These are phyloP conservation scores for Lysandra coridon DNA, from an alignment of 2,888 invertebrate species.

Conservation along the genomic window DNA sequence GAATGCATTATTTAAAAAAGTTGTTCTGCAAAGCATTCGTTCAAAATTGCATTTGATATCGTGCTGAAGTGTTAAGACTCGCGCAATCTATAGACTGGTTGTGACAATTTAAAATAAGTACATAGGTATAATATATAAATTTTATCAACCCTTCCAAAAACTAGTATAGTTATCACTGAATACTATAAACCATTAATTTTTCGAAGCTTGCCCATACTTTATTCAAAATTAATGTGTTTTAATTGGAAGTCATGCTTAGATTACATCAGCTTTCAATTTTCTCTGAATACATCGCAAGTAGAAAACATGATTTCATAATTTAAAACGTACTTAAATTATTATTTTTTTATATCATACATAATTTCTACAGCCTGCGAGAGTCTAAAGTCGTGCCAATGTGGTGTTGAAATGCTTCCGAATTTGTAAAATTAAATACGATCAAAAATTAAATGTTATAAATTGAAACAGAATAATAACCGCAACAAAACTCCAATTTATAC, in stretches of 20 bases:
- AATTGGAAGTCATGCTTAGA: too few species aligned
- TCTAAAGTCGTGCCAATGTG: conserved; percentile 68
- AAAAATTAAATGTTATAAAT: background rate
- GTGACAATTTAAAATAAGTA: background rate
- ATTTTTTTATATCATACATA: too few species aligned
- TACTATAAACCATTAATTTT: too few species aligned
- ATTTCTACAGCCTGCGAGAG: conserved; percentile 10
- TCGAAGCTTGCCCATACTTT: too few species aligned
- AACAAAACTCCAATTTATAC: background rate
- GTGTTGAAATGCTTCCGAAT: conserved; percentile 61
- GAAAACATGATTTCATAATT: too few species aligned
- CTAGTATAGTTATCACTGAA: too few species aligned
- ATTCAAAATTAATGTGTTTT: too few species aligned
- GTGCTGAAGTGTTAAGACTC: conserved; percentile 67
- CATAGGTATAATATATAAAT: too few species aligned
- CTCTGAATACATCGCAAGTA: too few species aligned
- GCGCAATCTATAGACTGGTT: conserved; percentile 57
- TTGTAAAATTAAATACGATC: conserved; percentile 13
- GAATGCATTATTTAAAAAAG: conserved; percentile 27
- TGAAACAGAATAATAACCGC: background rate
- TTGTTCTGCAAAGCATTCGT: conserved; percentile 37
- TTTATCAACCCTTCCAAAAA: too few species aligned
- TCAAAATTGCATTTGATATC: conserved; percentile 51
- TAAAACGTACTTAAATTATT: too few species aligned
- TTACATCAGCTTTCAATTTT: too few species aligned